Base-by-base conservation (phyloP, 2,888 invertebrate genomes). In the Myopa testacea region DNA sequence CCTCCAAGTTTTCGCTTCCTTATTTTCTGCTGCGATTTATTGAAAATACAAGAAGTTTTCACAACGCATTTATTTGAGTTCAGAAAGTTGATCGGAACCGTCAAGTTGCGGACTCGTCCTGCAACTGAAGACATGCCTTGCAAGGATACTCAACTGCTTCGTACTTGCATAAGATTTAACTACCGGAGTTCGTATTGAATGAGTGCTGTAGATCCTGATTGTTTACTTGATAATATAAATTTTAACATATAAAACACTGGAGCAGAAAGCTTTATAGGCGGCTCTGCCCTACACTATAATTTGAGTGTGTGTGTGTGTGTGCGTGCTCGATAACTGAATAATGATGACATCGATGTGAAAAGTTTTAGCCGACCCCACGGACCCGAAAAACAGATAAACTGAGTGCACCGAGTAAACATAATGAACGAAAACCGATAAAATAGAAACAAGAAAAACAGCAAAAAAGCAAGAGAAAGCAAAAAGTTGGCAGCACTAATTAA, bases 341-440 rank as follows among this genome's bases (percentile, higher is more conserved):
- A 60, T 71, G 63, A 77, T 19, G 77, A 77, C 72, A 71, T 65
- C 71, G 65, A 77, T 77, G 71, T 65, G 65, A 65, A 71, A 77
- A 77, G n/a, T 77, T 77, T 71, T 4, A 45, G 10, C 65, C 26
- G 45, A 50, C 38, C n/a, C 19, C 77, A 71, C 19, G 34, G 16
- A 77, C 38, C 26, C 38, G 52, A 58, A 40, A 40, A 14, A 67
- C 65, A 38, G n/a, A 67, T 67, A 45, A 40, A 68, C 7, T 45
- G 1, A 8, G 10, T 45, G 1, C 2, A 45, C 6, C 7, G 3
- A 3, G 45, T 1, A 45, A 6, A 45, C 45, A 8, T 2, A 45
- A 8, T 8, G 7, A 67, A 67, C 10, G 16, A 14, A 34, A 68
- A 37, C 72, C 40, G 72, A 72, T 50, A 45, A 5, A n/a, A 16